Conservation (phyloP, 1,140 invertebrate genomes). For the Nasonia giraulti region DNA sequence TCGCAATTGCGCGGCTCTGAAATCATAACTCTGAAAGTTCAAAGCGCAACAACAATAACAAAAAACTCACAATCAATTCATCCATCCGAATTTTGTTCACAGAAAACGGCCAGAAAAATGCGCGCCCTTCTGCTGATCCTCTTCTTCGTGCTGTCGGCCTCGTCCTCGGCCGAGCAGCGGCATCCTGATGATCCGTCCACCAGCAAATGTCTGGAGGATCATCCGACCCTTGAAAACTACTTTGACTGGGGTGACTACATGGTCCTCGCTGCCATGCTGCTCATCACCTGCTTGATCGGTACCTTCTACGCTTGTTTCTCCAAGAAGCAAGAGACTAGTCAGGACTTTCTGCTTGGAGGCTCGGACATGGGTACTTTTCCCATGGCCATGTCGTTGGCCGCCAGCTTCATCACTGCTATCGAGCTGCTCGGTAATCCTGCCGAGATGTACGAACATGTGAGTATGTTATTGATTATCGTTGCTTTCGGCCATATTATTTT, state of each 20-base stretch:
- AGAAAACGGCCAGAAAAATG: slow-evolving; percentile 57
- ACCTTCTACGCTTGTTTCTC: slow-evolving; percentile 87
- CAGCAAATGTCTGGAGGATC: slow-evolving; percentile 53
- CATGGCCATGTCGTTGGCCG: slow-evolving; percentile 85
- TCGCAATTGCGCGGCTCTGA: no score
- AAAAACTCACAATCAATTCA: neutral
- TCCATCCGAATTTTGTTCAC: neutral
- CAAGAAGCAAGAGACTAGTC: slow-evolving; percentile 82
- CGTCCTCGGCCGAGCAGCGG: slow-evolving; percentile 68
- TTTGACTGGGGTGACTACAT: slow-evolving; percentile 83
- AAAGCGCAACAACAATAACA: neutral
- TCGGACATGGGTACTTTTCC: slow-evolving; percentile 85
- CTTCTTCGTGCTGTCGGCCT: slow-evolving; percentile 64
- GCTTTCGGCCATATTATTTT: no score
- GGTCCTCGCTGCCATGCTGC: slow-evolving; percentile 82
- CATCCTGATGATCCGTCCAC: slow-evolving; percentile 34
- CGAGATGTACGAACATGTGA: slow-evolving; percentile 78
- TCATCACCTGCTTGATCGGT: slow-evolving; percentile 85
- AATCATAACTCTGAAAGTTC: no score
- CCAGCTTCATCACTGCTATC: slow-evolving; percentile 85
- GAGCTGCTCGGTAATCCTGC: slow-evolving; percentile 82
- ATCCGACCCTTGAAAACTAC: slow-evolving; percentile 60
- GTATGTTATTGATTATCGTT: neutral
- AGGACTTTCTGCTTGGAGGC: slow-evolving; percentile 86
- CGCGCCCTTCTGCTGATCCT: slow-evolving; percentile 62